A percentile compares a stretch with the other conserved stretches of the same genome.
These are phyloP conservation scores for human (Homo sapiens) DNA, from an alignment of 2,113 vertebrate species.

Conservation along the genomic window GRCh38 chr2:24431501-24432000, in stretches of 20 bases:
- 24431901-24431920: not conserved
- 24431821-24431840: not conserved
- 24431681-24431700: not conserved
- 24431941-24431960: not conserved
- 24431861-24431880: not conserved
- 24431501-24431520: not conserved
- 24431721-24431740: not conserved
- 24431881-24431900: not conserved
- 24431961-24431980: not conserved
- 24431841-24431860: not conserved
- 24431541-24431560: not conserved
- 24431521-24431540: not conserved
- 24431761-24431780: not conserved
- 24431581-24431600: not conserved
- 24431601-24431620: not conserved
- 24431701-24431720: not conserved
- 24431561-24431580: not conserved
- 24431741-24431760: not conserved
- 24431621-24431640: slow-evolving; percentile 33
- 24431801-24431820: not conserved
- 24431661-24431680: not conserved
- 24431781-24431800: not conserved
- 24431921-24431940: not conserved
- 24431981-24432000: not conserved
- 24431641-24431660: not conserved